These are phyloP conservation scores for Netta rufina DNA, from an alignment of 2,797 vertebrate species.

Conservation along the genomic window DNA sequence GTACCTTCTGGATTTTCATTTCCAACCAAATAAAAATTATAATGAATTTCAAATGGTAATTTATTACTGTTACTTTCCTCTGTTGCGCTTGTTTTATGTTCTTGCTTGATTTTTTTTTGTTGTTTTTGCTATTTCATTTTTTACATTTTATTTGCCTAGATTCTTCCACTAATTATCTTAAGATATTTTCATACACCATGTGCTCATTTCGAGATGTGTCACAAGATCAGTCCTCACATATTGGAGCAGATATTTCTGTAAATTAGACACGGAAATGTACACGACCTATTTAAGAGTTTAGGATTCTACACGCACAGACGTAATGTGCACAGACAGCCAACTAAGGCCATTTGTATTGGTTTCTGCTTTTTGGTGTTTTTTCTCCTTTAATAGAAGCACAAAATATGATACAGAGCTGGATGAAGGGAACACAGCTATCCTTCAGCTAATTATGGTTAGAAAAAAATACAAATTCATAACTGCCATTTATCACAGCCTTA, in stretches of 20 bases:
- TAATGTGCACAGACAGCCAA: not conserved
- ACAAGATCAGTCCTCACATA: not conserved
- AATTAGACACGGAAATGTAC: not conserved
- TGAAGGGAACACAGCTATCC: not conserved
- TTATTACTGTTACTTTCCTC: not conserved
- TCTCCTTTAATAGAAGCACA: not conserved
- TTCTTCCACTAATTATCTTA: not conserved
- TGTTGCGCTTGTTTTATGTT: not conserved
- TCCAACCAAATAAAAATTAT: not conserved
- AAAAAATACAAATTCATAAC: not conserved
- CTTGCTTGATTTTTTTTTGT: not conserved
- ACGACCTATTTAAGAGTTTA: not conserved
- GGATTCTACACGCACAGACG: not conserved
- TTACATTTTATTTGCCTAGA: not conserved
- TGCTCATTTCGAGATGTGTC: not conserved
- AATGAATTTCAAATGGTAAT: not conserved
- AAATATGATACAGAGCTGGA: not conserved
- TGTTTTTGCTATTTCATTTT: not conserved
- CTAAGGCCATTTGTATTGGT: not conserved
- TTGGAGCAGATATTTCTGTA: not conserved
- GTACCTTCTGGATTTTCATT: not conserved
- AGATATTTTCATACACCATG: not conserved
- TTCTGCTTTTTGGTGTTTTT: not conserved
- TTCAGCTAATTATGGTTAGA: slow-evolving; percentile 5
- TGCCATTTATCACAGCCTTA: slow-evolving; percentile 12